phyloP scores from a whole-genome alignment of 2,888 invertebrate genomes.

The Melieria crassipennis region DNA sequence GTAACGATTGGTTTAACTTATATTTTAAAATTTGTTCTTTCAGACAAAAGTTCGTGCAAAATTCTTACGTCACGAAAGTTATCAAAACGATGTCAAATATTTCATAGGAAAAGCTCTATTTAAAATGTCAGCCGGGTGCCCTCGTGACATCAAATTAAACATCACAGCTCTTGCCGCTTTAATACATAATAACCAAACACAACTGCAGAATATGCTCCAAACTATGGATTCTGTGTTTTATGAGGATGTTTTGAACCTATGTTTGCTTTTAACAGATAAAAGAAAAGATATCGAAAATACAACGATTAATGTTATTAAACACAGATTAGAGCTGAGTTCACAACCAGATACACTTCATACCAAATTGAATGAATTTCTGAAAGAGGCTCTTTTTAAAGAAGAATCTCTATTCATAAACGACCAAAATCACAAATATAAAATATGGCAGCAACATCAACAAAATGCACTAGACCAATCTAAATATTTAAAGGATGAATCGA shows the following conservation, averaged over 20 bases:
- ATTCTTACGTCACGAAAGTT: conserved; percentile 79
- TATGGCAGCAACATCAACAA: conserved; percentile 53
- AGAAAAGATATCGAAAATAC: no score
- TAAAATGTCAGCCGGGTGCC: conserved; percentile 38
- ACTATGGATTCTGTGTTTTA: background rate
- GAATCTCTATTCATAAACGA: conserved; percentile 10
- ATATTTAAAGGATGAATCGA: conserved; percentile 60
- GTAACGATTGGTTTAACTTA: conserved; percentile 43
- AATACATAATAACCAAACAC: conserved; percentile 68
- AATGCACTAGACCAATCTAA: conserved; percentile 70
- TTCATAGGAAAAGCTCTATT: conserved; percentile 68
- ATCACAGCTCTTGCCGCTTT: conserved; percentile 40
- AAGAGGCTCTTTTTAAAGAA: background rate
- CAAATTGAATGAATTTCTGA: background rate
- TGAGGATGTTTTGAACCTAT: no score
- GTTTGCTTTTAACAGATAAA: background rate
- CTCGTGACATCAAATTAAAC: conserved; percentile 38
- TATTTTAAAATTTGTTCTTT: conserved; percentile 24
- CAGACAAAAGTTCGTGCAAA: conserved; percentile 78
- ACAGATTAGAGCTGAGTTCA: background rate
- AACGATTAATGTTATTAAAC: no score
- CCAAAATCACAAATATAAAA: conserved; percentile 13
- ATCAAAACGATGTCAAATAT: conserved; percentile 88
- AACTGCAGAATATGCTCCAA: conserved; percentile 72
- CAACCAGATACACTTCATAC: background rate